phyloP scores from a whole-genome alignment of 2,888 invertebrate genomes.

The Dione juno region DNA sequence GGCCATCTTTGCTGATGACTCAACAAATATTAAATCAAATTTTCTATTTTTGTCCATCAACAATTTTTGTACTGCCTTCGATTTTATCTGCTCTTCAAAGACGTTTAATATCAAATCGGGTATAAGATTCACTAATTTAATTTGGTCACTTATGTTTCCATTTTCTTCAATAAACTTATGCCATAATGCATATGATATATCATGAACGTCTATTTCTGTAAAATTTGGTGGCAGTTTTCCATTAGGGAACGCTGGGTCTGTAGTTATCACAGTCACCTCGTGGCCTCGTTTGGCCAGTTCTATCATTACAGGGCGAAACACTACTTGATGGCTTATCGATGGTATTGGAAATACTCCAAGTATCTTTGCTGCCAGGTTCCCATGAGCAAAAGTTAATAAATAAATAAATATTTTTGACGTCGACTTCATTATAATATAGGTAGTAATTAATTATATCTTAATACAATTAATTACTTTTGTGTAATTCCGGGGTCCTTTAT shows the following conservation, averaged over 20 bases:
- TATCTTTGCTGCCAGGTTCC: conserved; percentile 54
- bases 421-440: neutral
- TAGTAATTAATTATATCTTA: neutral
- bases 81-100: conserved; percentile 47
- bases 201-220: conserved; percentile 60
- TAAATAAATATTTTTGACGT: conserved; percentile 6
- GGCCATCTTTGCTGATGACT: conserved; percentile 50
- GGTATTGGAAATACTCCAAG: conserved; percentile 59
- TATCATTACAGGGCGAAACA: conserved; percentile 57
- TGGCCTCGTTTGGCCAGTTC: conserved; percentile 64
- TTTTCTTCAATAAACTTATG: conserved; percentile 36
- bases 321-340: conserved; percentile 60
- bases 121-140: conserved; percentile 16
- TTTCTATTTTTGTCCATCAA: conserved; percentile 44
- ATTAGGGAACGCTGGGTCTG: conserved; percentile 57
- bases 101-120: conserved; percentile 32
- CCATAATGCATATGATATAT: conserved; percentile 54
- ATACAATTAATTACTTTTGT: neutral
- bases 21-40: conserved; percentile 57
- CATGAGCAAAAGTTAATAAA: neutral
- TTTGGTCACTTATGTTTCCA: conserved; percentile 28
- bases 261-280: conserved; percentile 60
- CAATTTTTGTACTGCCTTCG: conserved; percentile 40
- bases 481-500: neutral
- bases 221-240: conserved; percentile 57